phyloP scores from a whole-genome alignment of 64 coral and sea anemone genomes.

The Anthopleura sola region DNA sequence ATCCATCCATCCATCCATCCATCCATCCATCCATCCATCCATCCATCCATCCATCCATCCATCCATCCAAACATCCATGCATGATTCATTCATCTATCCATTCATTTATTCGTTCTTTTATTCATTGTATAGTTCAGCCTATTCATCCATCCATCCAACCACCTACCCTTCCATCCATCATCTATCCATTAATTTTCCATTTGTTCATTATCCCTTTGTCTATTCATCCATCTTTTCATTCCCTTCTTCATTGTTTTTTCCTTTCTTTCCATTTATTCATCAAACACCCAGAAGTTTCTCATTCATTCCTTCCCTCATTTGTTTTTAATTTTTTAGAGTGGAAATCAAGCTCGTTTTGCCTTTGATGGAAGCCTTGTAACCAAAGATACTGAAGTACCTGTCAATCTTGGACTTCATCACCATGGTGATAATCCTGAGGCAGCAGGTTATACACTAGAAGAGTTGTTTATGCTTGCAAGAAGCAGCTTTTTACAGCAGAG shows the following conservation, averaged over 20 bases:
- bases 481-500: constrained; percentile 97
- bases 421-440: constrained; percentile 85
- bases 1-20: background rate
- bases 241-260: background rate
- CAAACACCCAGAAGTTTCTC: no score
- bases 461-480: constrained; percentile 83
- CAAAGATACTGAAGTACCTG: constrained; percentile 60
- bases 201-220: background rate
- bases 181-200: no score
- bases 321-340: background rate
- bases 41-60: background rate
- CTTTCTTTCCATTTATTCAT: no score
- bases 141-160: no score
- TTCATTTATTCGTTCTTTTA: no score
- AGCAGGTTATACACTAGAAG: constrained; percentile 88
- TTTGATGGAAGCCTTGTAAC: constrained; percentile 78
- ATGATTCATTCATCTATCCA: no score
- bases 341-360: constrained; percentile 84
- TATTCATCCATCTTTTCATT: background rate
- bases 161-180: no score
- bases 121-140: no score
- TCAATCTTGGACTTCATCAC: constrained; percentile 87
- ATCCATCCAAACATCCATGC: no score
- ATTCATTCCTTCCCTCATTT: background rate
- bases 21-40: background rate